Percentiles rank a stretch among this genome's conserved stretches.
These are phyloP conservation scores for Bubo bubo DNA, from an alignment of 2,113 vertebrate species.

Conservation along the genomic window DNA sequence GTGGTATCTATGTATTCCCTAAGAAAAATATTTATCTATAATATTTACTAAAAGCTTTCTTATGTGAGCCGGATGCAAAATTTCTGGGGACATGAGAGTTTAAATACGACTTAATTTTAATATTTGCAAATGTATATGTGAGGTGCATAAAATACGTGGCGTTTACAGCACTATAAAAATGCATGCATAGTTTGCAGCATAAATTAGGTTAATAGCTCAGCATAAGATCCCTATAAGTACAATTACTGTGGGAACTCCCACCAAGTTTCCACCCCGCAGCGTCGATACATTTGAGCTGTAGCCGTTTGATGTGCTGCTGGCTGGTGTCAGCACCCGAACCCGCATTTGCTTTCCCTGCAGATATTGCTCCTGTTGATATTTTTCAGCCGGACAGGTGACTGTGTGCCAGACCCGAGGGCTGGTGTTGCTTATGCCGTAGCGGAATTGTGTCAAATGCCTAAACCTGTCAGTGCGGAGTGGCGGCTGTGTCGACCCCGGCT, in stretches of 20 bases:
- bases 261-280: background rate
- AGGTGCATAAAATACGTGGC: background rate
- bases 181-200: rapidly evolving
- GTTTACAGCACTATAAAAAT: background rate
- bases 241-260: background rate
- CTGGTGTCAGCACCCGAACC: background rate
- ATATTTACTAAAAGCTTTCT: background rate
- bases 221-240: background rate
- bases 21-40: background rate
- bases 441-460: background rate
- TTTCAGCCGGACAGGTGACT: background rate
- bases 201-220: background rate
- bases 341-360: background rate
- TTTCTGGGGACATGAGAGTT: background rate
- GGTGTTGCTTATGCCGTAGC: background rate
- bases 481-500: background rate
- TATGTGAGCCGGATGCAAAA: background rate
- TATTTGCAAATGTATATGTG: background rate
- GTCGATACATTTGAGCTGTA: background rate
- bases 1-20: background rate
- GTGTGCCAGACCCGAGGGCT: background rate
- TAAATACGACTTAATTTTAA: background rate
- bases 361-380: background rate
- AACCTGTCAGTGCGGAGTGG: background rate
- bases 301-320: background rate